Conservation (phyloP, 2,113 vertebrate genomes). For the Lonchura striata region DNA sequence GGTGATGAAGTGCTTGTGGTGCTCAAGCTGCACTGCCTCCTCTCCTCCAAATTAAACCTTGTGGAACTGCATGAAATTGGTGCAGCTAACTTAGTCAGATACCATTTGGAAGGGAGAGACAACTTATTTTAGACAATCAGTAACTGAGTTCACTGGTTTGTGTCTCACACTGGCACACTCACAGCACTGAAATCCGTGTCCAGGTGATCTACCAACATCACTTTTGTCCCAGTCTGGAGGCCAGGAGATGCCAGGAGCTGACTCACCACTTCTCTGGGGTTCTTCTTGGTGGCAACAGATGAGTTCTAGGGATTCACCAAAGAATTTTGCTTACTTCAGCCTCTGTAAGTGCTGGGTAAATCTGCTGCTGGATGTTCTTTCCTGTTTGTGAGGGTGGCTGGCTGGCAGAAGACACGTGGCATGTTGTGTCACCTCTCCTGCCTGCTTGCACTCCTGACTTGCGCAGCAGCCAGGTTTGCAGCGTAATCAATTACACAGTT, state of each 20-base stretch:
- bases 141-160: background rate
- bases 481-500: background rate
- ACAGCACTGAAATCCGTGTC: background rate
- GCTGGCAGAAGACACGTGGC: background rate
- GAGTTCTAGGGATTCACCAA: background rate
- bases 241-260: background rate
- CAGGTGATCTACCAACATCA: background rate
- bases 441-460: background rate
- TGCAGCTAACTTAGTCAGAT: too few relatives aligned
- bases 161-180: background rate
- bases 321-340: background rate
- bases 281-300: background rate
- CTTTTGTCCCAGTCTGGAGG: background rate
- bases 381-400: background rate
- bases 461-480: background rate
- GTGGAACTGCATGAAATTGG: background rate
- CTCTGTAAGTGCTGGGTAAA: background rate
- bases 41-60: background rate
- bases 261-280: background rate
- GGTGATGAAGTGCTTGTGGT: background rate
- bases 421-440: background rate
- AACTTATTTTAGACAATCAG: rapidly evolving
- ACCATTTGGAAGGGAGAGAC: background rate
- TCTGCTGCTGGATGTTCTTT: background rate
- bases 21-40: background rate